These are phyloP conservation scores for Nematolebias whitei DNA, from an alignment of 2,113 vertebrate species.

Conservation along the genomic window DNA sequence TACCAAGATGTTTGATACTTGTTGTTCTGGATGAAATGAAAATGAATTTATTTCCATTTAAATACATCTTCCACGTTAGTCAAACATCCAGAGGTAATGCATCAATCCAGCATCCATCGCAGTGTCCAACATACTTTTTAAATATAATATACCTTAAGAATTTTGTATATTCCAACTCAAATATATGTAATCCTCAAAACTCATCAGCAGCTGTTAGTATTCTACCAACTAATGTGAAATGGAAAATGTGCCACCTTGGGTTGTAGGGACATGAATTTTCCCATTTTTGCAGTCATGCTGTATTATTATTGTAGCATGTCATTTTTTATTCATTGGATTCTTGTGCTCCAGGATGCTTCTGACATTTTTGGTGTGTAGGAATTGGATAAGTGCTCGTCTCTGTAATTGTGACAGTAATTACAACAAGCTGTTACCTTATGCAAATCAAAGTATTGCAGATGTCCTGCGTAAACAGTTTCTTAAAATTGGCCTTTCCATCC, in stretches of 20 bases:
- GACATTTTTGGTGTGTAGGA: slow-evolving; percentile 24
- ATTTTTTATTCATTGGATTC: slow-evolving; percentile 45
- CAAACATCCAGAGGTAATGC: neutral
- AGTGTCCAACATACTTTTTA: slow-evolving; percentile 1
- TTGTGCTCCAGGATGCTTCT: slow-evolving; percentile 9
- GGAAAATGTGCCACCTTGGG: slow-evolving; percentile 7
- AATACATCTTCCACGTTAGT: neutral
- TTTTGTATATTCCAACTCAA: neutral
- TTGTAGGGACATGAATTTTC: slow-evolving; percentile 3
- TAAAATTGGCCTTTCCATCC: slow-evolving; percentile 21
- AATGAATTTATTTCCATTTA: neutral
- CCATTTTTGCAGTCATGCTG: neutral
- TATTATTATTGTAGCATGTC: slow-evolving; percentile 24
- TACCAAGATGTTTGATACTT: neutral
- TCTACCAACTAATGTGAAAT: slow-evolving; percentile 7
- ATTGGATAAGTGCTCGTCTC: slow-evolving; percentile 20
- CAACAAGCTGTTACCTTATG: slow-evolving; percentile 43
- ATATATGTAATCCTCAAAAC: neutral
- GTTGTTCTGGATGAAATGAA: slow-evolving; percentile 1
- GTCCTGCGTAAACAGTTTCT: slow-evolving; percentile 37
- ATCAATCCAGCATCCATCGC: neutral
- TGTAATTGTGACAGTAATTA: slow-evolving; percentile 49
- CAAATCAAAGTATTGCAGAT: slow-evolving; percentile 51
- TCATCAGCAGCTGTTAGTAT: slow-evolving; percentile 14
- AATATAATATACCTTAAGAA: slow-evolving; percentile 7